Evolutionary conservation across 2,113 vertebrate species (phyloP), one percentile per base, ranked within the genome.

Genomic region (Pelecanoides urinatrix): DNA sequence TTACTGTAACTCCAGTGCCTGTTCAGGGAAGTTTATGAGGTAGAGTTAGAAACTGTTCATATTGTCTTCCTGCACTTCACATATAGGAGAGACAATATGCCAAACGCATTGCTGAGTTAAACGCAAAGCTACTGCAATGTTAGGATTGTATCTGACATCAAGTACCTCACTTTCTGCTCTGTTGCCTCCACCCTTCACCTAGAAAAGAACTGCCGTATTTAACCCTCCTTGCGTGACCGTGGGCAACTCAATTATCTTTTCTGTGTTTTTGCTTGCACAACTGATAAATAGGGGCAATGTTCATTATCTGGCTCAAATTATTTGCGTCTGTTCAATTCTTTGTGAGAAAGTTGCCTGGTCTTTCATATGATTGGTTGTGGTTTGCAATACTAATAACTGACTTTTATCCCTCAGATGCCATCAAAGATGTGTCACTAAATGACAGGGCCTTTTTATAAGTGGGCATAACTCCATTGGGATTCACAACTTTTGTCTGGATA

Each of bases 1-100:
- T 97, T 97, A 96, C 94, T 96, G 91, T 95, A 95, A 94, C 73
- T 95, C 65, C 70, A 92, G 65, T 78, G 94, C 49, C 83, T 95
- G 91, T 61, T 96, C 91, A 55, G 91, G 76, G 62, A 95, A 87
- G 83, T 97, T 97, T 97, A 97, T 94, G 96, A 95, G 96, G 91
- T 94, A 95, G 91, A 81, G 66, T 72, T 81, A 96, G 80, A 91
- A 96, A 81, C 80, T 87, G 86, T 85, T 96, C 96, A 92, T 94
- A 91, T 94, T 97, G 91, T 94, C 88, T 96, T 97, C 92, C 94
- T 85, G 80, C 22, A 40, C 36, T 92, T 97, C 91, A 94, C 94
- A 83, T 85, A 91, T 87, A 91, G 80, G 92, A 89, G 40, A 80
- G 30, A 91, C 83, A 87, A 87, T 50, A 79, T 15, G 90, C 76